Evolutionary conservation across 2,113 vertebrate genomes (phyloP), one percentile per base, ranked within the genome.

Genomic region (Nesospiza acunhae): DNA sequence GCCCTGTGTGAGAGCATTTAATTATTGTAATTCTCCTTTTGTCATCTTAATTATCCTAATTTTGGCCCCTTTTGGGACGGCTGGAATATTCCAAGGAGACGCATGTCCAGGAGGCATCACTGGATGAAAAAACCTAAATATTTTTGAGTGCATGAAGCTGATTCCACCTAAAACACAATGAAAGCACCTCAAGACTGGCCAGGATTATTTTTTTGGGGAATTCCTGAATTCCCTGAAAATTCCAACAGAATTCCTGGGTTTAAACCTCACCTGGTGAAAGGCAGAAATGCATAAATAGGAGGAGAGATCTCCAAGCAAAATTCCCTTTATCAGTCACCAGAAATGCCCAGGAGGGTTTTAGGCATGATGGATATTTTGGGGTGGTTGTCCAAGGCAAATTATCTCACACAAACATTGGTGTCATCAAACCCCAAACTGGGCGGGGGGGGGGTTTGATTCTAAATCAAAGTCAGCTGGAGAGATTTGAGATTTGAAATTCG

Each of bases 91-190:
- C 31, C 16, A 37, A 18, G 11, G 27, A 55, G 47, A 30, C 5
- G 12, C 2, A 0, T 28, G 12, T 33, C 22, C 80, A 73, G 33
- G 13, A 47, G 18, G 8, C 15, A 53, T 8, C 3, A 10, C 0
- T 3, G 42, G 41, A 56, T 56, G 11, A 35, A 31, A 68, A 73
- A 70, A 0, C 4, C 15, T 6, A 7, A 59, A 15, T 35, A 8
- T 75, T 90, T 67, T 30, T 18, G 30, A 41, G 7, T 14, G 3
- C n/a, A 10, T 6, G 24, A 33, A 59, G 31, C 10, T 5, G 10
- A 58, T 59, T 55, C n/a, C 20, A n/a, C 4, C 8, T 37, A 18
- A 78, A 77, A 19, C 6, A 41, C 27, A 77, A 68, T 4, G 15
- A 78, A 63, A 75, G 0, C 6, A 12, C 11, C 44, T 75, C 13